Conservation (phyloP, 2,113 vertebrate genomes). For the Lophotis ruficrista region DNA sequence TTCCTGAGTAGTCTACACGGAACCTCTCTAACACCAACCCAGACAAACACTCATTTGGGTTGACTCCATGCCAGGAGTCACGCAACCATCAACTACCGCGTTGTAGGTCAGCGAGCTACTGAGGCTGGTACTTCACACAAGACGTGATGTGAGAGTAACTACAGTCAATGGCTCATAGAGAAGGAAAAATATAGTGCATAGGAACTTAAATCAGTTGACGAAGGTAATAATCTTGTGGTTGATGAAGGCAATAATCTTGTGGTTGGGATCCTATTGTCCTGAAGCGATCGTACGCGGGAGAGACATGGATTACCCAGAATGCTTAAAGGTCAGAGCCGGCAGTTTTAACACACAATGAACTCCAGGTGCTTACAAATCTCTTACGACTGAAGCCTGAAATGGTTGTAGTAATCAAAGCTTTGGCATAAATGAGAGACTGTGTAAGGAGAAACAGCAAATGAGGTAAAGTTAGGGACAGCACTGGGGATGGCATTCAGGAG, state of each 20-base stretch:
- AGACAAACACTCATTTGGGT: not conserved
- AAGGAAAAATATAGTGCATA: accelerated
- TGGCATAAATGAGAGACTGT: not conserved
- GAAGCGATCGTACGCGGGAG: accelerated
- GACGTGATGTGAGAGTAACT: not conserved
- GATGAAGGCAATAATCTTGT: not conserved
- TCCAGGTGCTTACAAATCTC: not conserved
- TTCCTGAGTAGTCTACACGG: not conserved
- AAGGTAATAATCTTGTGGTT: not conserved
- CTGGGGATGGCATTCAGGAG: not conserved
- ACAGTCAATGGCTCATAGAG: not conserved
- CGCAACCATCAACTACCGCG: accelerated
- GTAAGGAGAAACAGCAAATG: not conserved
- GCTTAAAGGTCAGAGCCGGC: not conserved
- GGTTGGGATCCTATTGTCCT: not conserved
- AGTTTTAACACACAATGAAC: not conserved
- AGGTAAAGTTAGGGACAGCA: not conserved
- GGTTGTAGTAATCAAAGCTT: not conserved
- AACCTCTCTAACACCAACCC: not conserved
- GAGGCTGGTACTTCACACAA: not conserved
- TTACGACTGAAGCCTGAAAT: not conserved
- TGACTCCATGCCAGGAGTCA: not conserved
- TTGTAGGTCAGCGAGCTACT: not conserved
- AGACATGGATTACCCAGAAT: not conserved
- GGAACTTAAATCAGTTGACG: not conserved